A percentile compares a stretch with the other conserved stretches of the same genome.
Conservation (phyloP, 2,797 vertebrate genomes). For the Caiman crocodilus region DNA sequence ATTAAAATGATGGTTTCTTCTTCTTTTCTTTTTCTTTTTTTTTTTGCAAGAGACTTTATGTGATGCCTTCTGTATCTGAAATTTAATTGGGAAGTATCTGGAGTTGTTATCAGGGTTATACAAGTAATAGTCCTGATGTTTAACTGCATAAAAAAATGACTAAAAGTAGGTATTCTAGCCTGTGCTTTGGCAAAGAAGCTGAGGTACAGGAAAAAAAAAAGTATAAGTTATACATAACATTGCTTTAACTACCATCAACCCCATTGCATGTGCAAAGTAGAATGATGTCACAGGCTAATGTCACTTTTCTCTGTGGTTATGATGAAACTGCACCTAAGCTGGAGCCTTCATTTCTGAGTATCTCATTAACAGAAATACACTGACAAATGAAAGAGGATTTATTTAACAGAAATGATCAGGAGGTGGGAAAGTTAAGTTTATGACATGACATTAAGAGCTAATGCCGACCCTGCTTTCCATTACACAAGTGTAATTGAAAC, state of each 20-base stretch:
- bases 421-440: not conserved
- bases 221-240: too few species aligned
- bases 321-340: too few species aligned
- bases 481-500: not conserved
- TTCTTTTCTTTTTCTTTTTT: not conserved
- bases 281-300: not conserved
- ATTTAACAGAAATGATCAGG: not conserved
- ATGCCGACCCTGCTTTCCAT: not conserved
- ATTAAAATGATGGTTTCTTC: not conserved
- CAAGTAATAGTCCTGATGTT: too few species aligned
- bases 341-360: not conserved
- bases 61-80: fast-evolving
- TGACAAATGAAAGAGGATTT: not conserved
- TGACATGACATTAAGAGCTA: not conserved
- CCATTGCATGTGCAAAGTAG: not conserved
- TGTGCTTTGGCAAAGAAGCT: too few species aligned
- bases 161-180: too few species aligned
- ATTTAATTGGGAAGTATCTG: not conserved
- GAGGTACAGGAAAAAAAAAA: too few species aligned
- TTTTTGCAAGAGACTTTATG: not conserved
- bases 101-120: too few species aligned
- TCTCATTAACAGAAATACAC: not conserved
- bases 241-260: too few species aligned
- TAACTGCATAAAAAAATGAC: too few species aligned
- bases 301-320: too few species aligned